Evolutionary conservation across 2,797 vertebrate genomes (phyloP).

Genomic region (Phoxinus dragarum): DNA sequence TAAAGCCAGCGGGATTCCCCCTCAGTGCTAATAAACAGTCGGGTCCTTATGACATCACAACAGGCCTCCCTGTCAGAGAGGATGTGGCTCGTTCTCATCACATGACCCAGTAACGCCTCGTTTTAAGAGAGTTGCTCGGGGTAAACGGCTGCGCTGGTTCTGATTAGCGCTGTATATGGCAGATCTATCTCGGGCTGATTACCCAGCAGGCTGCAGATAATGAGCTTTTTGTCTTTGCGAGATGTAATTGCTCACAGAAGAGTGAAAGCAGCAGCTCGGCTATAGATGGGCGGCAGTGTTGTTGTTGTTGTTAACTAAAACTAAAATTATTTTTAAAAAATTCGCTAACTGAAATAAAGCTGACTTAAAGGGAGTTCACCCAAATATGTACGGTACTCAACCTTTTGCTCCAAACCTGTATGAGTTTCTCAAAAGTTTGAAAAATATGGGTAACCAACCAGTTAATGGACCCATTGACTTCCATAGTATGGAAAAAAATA

Average conservation of each 20-base stretch:
- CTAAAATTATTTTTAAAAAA: not conserved
- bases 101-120: slow-evolving; percentile 67
- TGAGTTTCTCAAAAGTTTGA: not conserved
- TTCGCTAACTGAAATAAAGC: not conserved
- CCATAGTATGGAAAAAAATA: too few relatives aligned
- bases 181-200: slow-evolving; percentile 70
- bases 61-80: slow-evolving; percentile 64
- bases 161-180: slow-evolving; percentile 75
- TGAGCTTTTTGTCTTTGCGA: slow-evolving; percentile 52
- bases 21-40: slow-evolving; percentile 67
- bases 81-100: slow-evolving; percentile 70
- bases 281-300: not conserved
- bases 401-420: not conserved
- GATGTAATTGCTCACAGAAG: slow-evolving; percentile 63
- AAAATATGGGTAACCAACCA: not conserved
- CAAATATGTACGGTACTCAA: not conserved
- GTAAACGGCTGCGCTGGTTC: slow-evolving; percentile 71
- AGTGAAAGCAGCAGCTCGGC: not conserved
- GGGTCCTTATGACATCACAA: slow-evolving; percentile 65
- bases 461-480: not conserved
- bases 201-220: slow-evolving; percentile 61
- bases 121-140: slow-evolving; percentile 70
- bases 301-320: not conserved
- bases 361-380: not conserved
- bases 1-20: slow-evolving; percentile 72